Conservation (phyloP, 2,888 invertebrate genomes). For the Minunthozetes semirufus region DNA sequence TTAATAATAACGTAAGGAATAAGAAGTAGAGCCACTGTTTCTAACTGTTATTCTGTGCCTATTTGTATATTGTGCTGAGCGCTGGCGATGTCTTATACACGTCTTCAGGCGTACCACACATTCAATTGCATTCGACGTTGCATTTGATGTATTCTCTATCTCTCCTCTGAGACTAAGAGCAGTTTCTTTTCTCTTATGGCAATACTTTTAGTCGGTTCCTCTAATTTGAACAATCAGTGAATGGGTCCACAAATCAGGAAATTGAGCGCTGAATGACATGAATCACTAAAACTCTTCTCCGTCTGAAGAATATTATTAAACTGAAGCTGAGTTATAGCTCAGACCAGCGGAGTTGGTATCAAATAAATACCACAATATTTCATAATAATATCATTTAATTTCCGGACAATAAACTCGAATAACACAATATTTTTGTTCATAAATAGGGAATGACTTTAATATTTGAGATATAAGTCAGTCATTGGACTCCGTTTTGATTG, state of each 20-base stretch:
- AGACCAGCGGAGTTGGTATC: too few relatives aligned
- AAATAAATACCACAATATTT: too few relatives aligned
- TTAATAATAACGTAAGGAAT: background rate
- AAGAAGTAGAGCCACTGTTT: background rate
- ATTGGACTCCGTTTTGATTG: background rate
- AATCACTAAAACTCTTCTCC: background rate
- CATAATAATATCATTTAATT: too few relatives aligned
- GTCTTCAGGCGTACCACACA: slow-evolving; percentile 26
- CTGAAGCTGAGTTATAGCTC: background rate
- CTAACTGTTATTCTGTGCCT: too few relatives aligned
- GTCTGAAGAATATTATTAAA: background rate
- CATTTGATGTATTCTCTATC: slow-evolving; percentile 25
- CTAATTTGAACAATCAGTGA: slow-evolving; percentile 22
- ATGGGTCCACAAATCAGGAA: slow-evolving; percentile 27
- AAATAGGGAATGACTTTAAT: too few relatives aligned
- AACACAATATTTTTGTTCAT: too few relatives aligned
- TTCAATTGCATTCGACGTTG: slow-evolving; percentile 2
- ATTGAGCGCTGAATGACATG: slow-evolving; percentile 5
- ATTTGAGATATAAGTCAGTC: too few relatives aligned
- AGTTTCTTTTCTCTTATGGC: background rate
- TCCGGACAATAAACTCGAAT: too few relatives aligned
- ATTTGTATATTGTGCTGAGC: too few relatives aligned
- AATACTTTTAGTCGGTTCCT: background rate
- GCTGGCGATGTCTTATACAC: background rate
- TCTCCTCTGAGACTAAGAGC: slow-evolving; percentile 8